Base-by-base conservation (phyloP, 2,888 invertebrate genomes). In the Synanthedon tipuliformis region DNA sequence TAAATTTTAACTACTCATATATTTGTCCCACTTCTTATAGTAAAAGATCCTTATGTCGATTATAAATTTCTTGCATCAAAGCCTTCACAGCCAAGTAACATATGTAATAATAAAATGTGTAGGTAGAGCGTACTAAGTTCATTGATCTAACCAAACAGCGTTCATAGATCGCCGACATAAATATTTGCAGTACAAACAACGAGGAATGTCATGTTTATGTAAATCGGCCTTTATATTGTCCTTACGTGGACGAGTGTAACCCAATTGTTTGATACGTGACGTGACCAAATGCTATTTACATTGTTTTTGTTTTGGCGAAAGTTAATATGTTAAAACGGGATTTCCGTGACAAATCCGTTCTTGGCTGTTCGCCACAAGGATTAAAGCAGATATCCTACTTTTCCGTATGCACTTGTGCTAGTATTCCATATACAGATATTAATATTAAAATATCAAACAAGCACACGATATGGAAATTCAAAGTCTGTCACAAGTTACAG, bases 221-320 rank as follows among this genome's bases (percentile, higher is more conserved):
- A 69, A 75, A 75, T 75, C 69, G 62, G 61, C 65, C 63, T 70
- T 61, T 71, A 66, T 68, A 69, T 68, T 69, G 67, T 65, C 63
- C 64, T 74, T 71, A 69, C 70, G 66, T 68, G 72, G 65, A 61
- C 66, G 66, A 60, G 65, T 55, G 69, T 72, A 77, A 66, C 73
- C 76, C 66, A 71, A 73, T 80, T 72, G 75, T 69, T 69, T 62
- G 57, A 62, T 73, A 80, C 78, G 78, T 77, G 78, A 71, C 59
- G 63, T 54, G 52, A 57, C 60, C 52, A 56, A 56, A 56, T 57
- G 55, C 53, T 12, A 16, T 15, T 16, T 18, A 13, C 60, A 62
- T 11, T 49, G 23, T 18, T 49, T 12, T 62, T 72, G 62, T 69
- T 69, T 78, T 67, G 63, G 73, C 66, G 68, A 78, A 75, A 75